Conservation (phyloP, 2,113 vertebrate genomes). For the Poeciliopsis occidentalis region DNA sequence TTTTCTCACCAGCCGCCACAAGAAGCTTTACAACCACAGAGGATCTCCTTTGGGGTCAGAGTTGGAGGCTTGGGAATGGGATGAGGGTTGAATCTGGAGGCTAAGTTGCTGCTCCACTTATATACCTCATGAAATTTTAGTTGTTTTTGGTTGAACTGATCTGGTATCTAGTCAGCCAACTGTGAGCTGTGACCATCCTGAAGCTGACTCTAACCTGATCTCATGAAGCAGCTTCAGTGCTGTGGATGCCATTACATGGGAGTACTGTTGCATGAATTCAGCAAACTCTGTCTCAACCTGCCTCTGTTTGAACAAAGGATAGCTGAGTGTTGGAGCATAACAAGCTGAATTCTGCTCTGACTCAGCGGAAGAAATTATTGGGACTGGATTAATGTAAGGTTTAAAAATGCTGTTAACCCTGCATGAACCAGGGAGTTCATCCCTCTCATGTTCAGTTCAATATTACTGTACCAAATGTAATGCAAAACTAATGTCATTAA, state of each 20-base stretch:
- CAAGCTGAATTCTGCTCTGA: slow-evolving; percentile 58
- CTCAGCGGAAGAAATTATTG: slow-evolving; percentile 45
- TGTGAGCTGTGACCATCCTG: background rate
- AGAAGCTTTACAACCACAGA: background rate
- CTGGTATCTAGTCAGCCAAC: background rate
- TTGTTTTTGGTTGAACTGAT: background rate
- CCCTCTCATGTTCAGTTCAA: too few relatives aligned
- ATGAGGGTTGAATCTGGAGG: background rate
- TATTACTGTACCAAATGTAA: too few relatives aligned
- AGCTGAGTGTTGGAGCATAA: slow-evolving; percentile 26
- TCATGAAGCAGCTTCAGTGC: slow-evolving; percentile 18
- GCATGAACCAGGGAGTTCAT: background rate
- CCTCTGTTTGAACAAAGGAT: slow-evolving; percentile 43
- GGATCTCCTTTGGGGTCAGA: background rate
- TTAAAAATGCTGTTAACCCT: slow-evolving; percentile 5
- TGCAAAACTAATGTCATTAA: too few relatives aligned
- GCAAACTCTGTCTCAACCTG: slow-evolving; percentile 55
- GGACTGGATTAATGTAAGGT: slow-evolving; percentile 15
- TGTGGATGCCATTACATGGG: slow-evolving; percentile 23
- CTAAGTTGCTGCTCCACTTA: background rate
- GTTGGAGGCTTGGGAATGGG: background rate
- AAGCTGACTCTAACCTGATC: background rate
- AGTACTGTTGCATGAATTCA: slow-evolving; percentile 43
- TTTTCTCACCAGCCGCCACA: background rate
- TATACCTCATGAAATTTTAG: background rate